Evolutionary conservation across 2,888 invertebrate genomes (phyloP).

Genomic region (Rutpela maculata): DNA sequence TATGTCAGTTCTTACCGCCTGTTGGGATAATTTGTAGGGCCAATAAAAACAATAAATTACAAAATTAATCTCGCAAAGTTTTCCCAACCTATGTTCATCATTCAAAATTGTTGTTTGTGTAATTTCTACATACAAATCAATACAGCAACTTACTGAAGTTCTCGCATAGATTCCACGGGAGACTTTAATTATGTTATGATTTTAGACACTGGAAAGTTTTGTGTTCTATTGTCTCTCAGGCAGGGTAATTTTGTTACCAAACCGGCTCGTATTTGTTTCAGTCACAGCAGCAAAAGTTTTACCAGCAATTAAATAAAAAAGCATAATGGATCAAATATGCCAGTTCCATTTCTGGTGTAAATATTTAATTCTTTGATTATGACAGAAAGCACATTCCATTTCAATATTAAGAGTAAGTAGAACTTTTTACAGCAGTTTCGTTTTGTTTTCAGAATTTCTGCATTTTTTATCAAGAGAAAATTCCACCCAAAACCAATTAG

Average conservation of each 20-base stretch:
- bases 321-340: not conserved
- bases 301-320: slow-evolving; percentile 16
- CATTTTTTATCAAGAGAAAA: not conserved
- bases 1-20: no score
- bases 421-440: not conserved
- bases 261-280: not conserved
- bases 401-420: not conserved
- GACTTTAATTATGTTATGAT: slow-evolving; percentile 29
- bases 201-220: slow-evolving; percentile 22
- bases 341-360: not conserved
- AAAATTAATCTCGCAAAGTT: not conserved
- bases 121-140: slow-evolving; percentile 22
- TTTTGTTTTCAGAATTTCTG: not conserved
- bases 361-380: not conserved
- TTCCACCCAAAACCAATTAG: not conserved
- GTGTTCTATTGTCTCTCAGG: slow-evolving; percentile 3
- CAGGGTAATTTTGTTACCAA: slow-evolving; percentile 17
- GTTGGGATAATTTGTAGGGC: no score
- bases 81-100: slow-evolving; percentile 10
- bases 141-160: slow-evolving; percentile 16
- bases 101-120: slow-evolving; percentile 15
- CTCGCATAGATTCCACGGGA: slow-evolving; percentile 8
- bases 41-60: no score
- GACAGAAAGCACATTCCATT: not conserved
- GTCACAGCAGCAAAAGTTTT: not conserved